phyloP scores from a whole-genome alignment of 92 coral and sea anemone species.

The Palythoa grandiflora region DNA sequence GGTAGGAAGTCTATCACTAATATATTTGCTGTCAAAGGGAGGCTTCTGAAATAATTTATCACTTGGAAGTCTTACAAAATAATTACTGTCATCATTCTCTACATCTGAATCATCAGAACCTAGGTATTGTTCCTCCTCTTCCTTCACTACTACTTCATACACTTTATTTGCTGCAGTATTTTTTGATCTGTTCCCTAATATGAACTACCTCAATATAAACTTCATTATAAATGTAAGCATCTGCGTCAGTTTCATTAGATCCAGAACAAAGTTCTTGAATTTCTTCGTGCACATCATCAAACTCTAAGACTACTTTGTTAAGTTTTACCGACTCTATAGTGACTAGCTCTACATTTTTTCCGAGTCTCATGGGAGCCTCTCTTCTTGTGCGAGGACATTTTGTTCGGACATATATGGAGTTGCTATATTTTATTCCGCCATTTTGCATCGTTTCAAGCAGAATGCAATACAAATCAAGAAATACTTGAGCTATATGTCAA shows the following conservation, averaged over 20 bases:
- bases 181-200: no score
- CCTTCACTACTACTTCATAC: constrained; percentile 49
- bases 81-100: constrained; percentile 14
- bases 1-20: neutral
- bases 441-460: no score
- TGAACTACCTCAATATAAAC: no score
- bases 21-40: neutral
- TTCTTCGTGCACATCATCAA: neutral
- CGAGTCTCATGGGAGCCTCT: neutral
- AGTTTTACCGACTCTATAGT: neutral
- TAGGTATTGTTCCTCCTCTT: constrained; percentile 55
- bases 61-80: neutral
- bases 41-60: neutral
- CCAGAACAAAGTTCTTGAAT: no score
- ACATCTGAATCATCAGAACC: neutral
- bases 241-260: no score
- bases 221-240: no score
- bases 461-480: no score
- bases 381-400: no score
- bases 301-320: neutral
- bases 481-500: no score
- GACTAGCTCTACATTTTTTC: neutral
- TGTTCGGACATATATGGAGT: no score
- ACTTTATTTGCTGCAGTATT: constrained; percentile 49
- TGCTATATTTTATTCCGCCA: no score